Evolutionary conservation across 2,888 invertebrate genomes (phyloP).

Genomic region (Lasioglossum malachurum): DNA sequence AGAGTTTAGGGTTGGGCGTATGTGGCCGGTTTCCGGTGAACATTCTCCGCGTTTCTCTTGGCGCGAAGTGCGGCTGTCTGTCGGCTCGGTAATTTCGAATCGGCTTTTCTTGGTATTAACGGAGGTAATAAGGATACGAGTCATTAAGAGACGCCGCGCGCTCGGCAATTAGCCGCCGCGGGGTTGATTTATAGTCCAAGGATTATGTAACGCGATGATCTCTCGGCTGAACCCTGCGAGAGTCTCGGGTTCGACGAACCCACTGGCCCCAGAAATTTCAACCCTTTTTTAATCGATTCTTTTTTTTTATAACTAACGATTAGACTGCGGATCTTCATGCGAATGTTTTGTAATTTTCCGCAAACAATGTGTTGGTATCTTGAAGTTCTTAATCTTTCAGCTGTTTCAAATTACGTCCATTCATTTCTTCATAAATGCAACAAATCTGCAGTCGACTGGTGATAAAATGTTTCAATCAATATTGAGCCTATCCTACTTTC

Average conservation of each 20-base stretch:
- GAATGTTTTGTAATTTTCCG: too few species aligned
- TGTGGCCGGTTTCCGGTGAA: neutral
- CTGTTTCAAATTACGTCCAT: too few species aligned
- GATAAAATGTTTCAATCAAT: neutral
- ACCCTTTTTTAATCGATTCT: neutral
- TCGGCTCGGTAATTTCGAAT: neutral
- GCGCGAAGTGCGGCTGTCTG: neutral
- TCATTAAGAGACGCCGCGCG: neutral
- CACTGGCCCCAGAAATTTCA: neutral
- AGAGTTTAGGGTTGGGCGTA: constrained; percentile 3
- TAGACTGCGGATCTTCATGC: too few species aligned
- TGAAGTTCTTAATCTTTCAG: too few species aligned
- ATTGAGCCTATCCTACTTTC: neutral
- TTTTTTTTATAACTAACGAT: too few species aligned
- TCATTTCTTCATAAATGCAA: too few species aligned
- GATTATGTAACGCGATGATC: neutral
- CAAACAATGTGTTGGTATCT: too few species aligned
- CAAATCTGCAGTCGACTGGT: too few species aligned
- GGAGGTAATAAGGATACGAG: constrained; percentile 14
- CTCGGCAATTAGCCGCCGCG: neutral
- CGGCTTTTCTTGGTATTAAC: constrained; percentile 4
- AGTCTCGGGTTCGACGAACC: neutral
- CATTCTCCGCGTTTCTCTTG: neutral
- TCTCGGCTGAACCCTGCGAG: neutral
- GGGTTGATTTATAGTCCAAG: constrained; percentile 5